Evolutionary conservation across 1,140 invertebrate genomes (phyloP).

Genomic region (Ctenoplectra terminalis): DNA sequence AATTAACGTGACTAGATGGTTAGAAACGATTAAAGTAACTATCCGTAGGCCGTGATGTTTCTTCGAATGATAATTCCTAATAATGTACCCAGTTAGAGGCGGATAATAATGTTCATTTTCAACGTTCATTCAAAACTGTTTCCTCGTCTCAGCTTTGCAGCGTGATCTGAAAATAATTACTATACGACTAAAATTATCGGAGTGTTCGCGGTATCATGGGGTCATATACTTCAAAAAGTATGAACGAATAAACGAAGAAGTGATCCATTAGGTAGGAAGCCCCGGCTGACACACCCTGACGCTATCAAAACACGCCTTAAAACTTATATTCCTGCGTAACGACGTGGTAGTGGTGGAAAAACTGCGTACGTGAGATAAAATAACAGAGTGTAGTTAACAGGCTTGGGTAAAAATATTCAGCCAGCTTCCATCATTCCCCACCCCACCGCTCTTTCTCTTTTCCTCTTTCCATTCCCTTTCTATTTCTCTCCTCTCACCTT

Average conservation of each 20-base stretch:
- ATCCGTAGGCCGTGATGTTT: not conserved
- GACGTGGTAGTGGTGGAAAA: constrained; percentile 67
- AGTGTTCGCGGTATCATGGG: constrained; percentile 51
- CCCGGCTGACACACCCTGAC: constrained; percentile 78
- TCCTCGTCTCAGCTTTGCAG: not conserved
- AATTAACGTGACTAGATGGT: no score
- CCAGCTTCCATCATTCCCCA: constrained; percentile 61
- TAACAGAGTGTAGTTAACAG: constrained; percentile 79
- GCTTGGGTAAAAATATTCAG: constrained; percentile 78
- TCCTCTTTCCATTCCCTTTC: constrained; percentile 31
- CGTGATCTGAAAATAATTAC: not conserved
- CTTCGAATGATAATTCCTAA: not conserved
- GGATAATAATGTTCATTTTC: not conserved
- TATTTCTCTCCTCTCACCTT: constrained; percentile 12
- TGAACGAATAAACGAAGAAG: constrained; percentile 68
- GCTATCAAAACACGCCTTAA: constrained; percentile 81
- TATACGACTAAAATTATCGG: not conserved
- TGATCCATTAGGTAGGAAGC: constrained; percentile 80
- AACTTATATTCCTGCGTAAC: constrained; percentile 77
- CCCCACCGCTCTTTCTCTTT: constrained; percentile 25
- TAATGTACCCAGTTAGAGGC: no score
- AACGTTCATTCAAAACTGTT: not conserved
- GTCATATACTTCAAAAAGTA: constrained; percentile 69
- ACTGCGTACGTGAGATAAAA: constrained; percentile 77
- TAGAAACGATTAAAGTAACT: no score